Conservation (phyloP, 2,888 invertebrate species). For the Pristionchus arcanus region DNA sequence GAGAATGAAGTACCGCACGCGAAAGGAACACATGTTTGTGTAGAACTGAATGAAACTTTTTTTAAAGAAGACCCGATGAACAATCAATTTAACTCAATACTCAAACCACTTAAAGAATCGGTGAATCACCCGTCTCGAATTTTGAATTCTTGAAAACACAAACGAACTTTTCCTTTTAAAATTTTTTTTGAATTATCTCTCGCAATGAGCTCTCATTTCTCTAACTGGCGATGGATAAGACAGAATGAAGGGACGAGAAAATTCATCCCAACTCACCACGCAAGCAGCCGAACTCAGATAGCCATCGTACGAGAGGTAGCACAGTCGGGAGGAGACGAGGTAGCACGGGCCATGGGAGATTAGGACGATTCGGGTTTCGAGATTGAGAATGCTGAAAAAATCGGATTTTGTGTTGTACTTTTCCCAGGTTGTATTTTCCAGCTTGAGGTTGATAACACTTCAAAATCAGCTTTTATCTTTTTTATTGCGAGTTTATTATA, state of each 20-base stretch:
- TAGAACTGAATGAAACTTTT: constrained; percentile 42
- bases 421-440: too few relatives aligned
- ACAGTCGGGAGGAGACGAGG: neutral
- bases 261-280: constrained; percentile 5
- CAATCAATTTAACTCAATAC: neutral
- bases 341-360: constrained; percentile 37
- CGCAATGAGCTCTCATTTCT: too few relatives aligned
- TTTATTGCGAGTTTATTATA: too few relatives aligned
- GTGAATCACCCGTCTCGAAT: neutral
- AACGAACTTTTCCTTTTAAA: too few relatives aligned
- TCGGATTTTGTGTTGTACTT: too few relatives aligned
- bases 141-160: too few relatives aligned
- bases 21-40: constrained; percentile 38
- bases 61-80: too few relatives aligned
- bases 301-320: constrained; percentile 27
- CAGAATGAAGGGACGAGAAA: too few relatives aligned
- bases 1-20: neutral
- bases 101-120: neutral
- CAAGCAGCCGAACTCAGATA: neutral
- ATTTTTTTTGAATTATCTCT: too few relatives aligned
- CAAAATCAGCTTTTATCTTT: too few relatives aligned
- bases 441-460: too few relatives aligned
- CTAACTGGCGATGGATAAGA: too few relatives aligned
- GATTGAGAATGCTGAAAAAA: neutral
- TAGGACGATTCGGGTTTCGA: neutral